Conservation (phyloP, 1,140 invertebrate genomes). For the Psilanteris sp. region DNA sequence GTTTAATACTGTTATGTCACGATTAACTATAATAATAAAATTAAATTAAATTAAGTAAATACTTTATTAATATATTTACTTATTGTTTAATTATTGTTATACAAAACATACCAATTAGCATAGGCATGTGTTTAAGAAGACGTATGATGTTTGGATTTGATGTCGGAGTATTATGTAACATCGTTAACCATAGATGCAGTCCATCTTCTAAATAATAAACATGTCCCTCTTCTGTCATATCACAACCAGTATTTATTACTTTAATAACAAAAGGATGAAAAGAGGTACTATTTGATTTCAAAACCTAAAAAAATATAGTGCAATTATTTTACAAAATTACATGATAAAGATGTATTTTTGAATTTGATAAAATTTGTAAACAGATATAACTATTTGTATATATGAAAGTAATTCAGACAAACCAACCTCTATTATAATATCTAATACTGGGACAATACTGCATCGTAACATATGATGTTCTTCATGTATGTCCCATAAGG, state of each 20-base stretch:
- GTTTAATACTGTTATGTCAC: too few species aligned
- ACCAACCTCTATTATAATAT: constrained; percentile 87
- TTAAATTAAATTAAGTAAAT: too few species aligned
- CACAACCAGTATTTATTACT: constrained; percentile 90
- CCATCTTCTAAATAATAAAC: constrained; percentile 96
- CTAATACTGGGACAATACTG: constrained; percentile 92
- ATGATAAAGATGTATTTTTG: neutral
- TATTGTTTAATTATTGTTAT: too few species aligned
- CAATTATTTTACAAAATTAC: constrained; percentile 2
- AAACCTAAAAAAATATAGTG: constrained; percentile 81
- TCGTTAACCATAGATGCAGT: constrained; percentile 91
- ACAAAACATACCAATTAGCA: constrained; percentile 85
- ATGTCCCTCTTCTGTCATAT: constrained; percentile 88
- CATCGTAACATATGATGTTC: constrained; percentile 95
- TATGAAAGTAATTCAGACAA: too few species aligned
- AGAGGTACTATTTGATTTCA: constrained; percentile 82
- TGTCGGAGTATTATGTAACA: constrained; percentile 87
- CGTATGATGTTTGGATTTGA: constrained; percentile 83
- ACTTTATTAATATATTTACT: too few species aligned
- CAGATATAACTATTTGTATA: neutral
- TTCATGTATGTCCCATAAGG: constrained; percentile 92
- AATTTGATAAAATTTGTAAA: neutral
- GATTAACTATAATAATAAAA: too few species aligned
- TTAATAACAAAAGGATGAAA: constrained; percentile 86
- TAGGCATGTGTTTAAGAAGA: constrained; percentile 88